Percentiles rank a stretch among this genome's conserved stretches.
These are phyloP conservation scores for Tillus elongatus DNA, from an alignment of 2,888 invertebrate genomes.

Conservation along the genomic window DNA sequence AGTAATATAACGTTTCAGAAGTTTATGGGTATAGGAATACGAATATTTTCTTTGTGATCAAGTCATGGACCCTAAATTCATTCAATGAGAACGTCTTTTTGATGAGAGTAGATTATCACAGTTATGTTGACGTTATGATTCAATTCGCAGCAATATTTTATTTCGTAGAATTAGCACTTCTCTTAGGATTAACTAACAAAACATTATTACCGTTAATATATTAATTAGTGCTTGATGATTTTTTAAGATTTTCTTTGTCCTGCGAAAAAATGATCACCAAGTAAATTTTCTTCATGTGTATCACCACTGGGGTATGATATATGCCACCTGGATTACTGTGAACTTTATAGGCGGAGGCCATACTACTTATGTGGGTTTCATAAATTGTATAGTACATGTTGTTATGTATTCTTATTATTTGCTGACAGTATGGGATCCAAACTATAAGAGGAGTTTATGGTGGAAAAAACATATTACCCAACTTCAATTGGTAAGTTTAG, in stretches of 20 bases:
- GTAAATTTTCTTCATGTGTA: conserved; percentile 78
- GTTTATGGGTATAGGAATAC: too few relatives aligned
- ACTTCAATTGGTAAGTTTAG: conserved; percentile 67
- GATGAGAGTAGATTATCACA: too few relatives aligned
- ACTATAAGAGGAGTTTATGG: conserved; percentile 61
- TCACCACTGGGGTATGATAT: conserved; percentile 75
- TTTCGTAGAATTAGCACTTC: too few relatives aligned
- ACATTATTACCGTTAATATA: too few relatives aligned
- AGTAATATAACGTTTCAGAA: too few relatives aligned
- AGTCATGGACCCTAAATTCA: too few relatives aligned
- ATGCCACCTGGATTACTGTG: conserved; percentile 52
- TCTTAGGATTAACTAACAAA: too few relatives aligned
- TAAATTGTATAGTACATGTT: conserved; percentile 68
- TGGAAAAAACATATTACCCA: conserved; percentile 83
- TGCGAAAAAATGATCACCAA: conserved; percentile 74
- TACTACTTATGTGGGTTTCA: conserved; percentile 51
- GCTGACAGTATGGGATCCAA: conserved; percentile 61
- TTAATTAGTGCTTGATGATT: too few relatives aligned
- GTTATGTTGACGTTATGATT: too few relatives aligned
- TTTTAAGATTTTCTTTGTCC: conserved; percentile 66
- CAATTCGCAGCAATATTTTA: too few relatives aligned
- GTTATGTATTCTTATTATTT: conserved; percentile 81
- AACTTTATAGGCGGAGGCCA: conserved; percentile 63
- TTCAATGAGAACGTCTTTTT: too few relatives aligned
- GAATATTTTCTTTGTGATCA: too few relatives aligned